A percentile compares a stretch with the other conserved stretches of the same genome.
phyloP scores from a whole-genome alignment of 1,140 invertebrate species.

The Geopemphigus sp. region DNA sequence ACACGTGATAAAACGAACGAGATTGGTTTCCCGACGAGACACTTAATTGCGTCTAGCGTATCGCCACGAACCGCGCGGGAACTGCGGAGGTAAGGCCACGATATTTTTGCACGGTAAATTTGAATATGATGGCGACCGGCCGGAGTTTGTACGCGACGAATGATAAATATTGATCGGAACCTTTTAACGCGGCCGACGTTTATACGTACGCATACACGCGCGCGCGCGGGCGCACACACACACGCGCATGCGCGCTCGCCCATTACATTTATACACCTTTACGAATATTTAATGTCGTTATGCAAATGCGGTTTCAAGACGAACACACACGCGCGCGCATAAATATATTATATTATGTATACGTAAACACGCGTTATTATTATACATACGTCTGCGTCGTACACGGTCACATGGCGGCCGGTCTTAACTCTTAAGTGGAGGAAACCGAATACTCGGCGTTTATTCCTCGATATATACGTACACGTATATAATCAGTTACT shows the following conservation, averaged over 20 bases:
- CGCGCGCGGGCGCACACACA: no score
- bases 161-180: constrained; percentile 30
- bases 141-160: neutral
- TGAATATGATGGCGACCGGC: neutral
- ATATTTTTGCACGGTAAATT: neutral
- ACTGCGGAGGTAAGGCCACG: no score
- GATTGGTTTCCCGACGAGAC: no score
- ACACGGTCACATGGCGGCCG: neutral
- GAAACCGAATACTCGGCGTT: constrained; percentile 11
- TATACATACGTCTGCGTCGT: neutral
- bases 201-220: no score
- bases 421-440: neutral
- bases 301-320: neutral
- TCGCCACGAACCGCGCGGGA: no score
- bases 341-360: neutral
- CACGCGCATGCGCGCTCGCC: no score
- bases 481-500: neutral
- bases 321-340: neutral
- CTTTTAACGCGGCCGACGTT: neutral
- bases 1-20: no score
- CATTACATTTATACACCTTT: neutral
- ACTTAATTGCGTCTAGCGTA: neutral
- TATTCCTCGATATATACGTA: no score
- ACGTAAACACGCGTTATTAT: neutral
- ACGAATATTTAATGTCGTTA: neutral